These are phyloP conservation scores for Tachystola acroxantha DNA, from an alignment of 2,888 invertebrate genomes.

Conservation along the genomic window DNA sequence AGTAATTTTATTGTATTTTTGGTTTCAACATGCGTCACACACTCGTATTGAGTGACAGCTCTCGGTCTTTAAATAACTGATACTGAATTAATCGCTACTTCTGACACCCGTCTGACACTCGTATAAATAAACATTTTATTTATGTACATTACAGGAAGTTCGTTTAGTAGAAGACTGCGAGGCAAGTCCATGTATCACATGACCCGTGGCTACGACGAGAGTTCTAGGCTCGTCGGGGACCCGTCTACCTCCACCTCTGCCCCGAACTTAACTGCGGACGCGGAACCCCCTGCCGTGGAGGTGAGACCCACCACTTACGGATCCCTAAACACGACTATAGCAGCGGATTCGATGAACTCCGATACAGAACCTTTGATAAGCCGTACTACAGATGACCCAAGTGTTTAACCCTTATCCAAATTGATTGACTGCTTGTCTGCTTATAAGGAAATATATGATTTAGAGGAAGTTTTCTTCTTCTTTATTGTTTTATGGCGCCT, in stretches of 20 bases:
- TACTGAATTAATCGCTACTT: too few species aligned
- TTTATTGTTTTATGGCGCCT: too few species aligned
- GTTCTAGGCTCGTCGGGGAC: conserved; percentile 58
- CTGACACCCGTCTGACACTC: too few species aligned
- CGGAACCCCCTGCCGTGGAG: conserved; percentile 39
- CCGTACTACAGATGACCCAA: conserved; percentile 32
- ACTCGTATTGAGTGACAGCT: too few species aligned
- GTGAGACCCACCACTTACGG: conserved; percentile 56
- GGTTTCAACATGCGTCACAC: too few species aligned
- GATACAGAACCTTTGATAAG: conserved; percentile 53
- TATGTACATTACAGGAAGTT: conserved; percentile 80
- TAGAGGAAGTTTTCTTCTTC: too few species aligned
- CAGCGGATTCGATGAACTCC: conserved; percentile 34
- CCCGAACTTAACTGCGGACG: conserved; percentile 44
- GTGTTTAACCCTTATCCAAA: conserved; percentile 46
- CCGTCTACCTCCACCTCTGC: conserved; percentile 48
- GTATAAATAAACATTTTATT: too few species aligned
- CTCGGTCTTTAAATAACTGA: too few species aligned
- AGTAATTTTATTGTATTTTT: too few species aligned
- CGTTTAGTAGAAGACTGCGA: conserved; percentile 86
- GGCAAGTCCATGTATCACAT: conserved; percentile 88
- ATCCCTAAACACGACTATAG: conserved; percentile 50
- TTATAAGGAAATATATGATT: too few species aligned
- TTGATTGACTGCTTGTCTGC: too few species aligned
- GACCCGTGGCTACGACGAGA: conserved; percentile 83